These are phyloP conservation scores for Notolabrus celidotus DNA, from an alignment of 2,797 vertebrate genomes.

Conservation along the genomic window DNA sequence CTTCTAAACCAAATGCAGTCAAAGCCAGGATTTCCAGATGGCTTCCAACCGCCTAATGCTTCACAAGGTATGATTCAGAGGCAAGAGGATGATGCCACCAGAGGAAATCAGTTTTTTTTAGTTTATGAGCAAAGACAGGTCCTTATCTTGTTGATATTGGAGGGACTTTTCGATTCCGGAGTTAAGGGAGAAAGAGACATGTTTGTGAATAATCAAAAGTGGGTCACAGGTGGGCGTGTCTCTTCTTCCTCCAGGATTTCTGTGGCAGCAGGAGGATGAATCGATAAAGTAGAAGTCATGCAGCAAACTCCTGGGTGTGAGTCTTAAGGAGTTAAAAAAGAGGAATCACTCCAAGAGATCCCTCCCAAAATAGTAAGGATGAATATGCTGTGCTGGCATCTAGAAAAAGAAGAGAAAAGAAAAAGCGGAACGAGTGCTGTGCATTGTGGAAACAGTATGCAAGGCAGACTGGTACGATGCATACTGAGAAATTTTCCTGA, in stretches of 20 bases:
- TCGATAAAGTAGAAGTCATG: neutral
- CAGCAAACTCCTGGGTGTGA: too few relatives aligned
- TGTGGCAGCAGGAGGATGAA: conserved; percentile 1
- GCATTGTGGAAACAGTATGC: too few relatives aligned
- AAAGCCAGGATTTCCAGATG: conserved; percentile 5
- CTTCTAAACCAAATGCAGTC: conserved; percentile 29
- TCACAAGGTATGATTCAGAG: conserved; percentile 34
- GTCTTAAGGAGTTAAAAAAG: too few relatives aligned
- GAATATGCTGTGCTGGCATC: too few relatives aligned
- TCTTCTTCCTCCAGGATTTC: neutral
- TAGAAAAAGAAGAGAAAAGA: too few relatives aligned
- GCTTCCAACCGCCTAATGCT: conserved; percentile 24
- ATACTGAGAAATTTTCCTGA: too few relatives aligned
- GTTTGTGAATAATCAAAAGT: conserved; percentile 6
- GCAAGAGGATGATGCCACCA: conserved; percentile 40
- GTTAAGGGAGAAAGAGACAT: conserved; percentile 6
- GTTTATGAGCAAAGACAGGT: conserved; percentile 13
- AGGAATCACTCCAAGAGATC: too few relatives aligned
- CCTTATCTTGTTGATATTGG: conserved; percentile 17
- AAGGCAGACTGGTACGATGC: too few relatives aligned
- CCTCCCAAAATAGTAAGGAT: too few relatives aligned
- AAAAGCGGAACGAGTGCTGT: too few relatives aligned
- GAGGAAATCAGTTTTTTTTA: conserved; percentile 29
- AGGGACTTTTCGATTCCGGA: conserved; percentile 2
- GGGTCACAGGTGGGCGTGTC: conserved; percentile 8